phyloP scores from a whole-genome alignment of 2,888 invertebrate species.

The Falcaria lacertinaria region DNA sequence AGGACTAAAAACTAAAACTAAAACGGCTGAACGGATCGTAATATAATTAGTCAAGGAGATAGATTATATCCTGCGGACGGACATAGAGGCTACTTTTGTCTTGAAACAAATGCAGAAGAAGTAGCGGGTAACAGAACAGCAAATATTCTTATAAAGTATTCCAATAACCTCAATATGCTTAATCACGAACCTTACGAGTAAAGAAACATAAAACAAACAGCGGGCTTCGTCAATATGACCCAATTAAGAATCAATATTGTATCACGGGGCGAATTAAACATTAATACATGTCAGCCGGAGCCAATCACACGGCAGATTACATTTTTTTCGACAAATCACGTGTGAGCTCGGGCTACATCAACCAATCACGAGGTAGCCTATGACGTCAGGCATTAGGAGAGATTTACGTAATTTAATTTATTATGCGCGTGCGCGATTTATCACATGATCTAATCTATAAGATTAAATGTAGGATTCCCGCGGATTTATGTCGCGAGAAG shows the following conservation, averaged over 20 bases:
- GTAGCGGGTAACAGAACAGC: too few species aligned
- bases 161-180: not conserved
- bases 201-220: not conserved
- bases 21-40: too few species aligned
- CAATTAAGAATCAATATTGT: conserved; percentile 17
- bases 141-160: too few species aligned
- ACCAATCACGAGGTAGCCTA: conserved; percentile 28
- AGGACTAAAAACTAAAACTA: too few species aligned
- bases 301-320: conserved; percentile 35
- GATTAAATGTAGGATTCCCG: not conserved
- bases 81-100: too few species aligned
- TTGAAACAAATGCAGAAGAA: too few species aligned
- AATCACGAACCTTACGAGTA: not conserved
- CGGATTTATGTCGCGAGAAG: not conserved
- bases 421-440: not conserved
- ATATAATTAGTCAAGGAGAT: too few species aligned
- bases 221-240: conserved; percentile 2
- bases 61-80: too few species aligned
- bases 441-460: not conserved
- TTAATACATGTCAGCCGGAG: conserved; percentile 13
- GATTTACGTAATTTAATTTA: conserved; percentile 11
- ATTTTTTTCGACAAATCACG: conserved; percentile 36
- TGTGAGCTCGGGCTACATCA: conserved; percentile 17
- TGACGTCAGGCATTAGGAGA: conserved; percentile 15
- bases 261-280: conserved; percentile 17